Percentiles rank a stretch among this genome's conserved stretches.
Conservation (phyloP, 2,888 invertebrate genomes). For the Tricholauxania praeusta region DNA sequence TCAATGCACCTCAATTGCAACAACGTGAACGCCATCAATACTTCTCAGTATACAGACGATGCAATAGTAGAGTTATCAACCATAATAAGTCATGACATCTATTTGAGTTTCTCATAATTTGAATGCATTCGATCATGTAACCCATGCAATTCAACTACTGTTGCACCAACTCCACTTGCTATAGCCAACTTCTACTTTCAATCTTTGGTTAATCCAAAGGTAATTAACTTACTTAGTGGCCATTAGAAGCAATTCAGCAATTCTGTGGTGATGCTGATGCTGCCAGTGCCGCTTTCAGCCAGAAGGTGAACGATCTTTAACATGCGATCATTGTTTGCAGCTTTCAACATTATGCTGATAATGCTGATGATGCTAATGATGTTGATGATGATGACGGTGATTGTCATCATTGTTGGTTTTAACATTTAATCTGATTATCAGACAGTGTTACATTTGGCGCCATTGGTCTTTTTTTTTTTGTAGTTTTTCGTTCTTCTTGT, state of each 20-base stretch:
- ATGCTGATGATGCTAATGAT: background rate
- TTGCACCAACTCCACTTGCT: constrained; percentile 25
- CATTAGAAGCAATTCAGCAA: constrained; percentile 22
- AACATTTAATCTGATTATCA: constrained; percentile 6
- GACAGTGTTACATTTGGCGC: background rate
- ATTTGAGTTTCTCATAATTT: background rate
- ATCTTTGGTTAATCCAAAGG: constrained; percentile 24
- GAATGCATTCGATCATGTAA: constrained; percentile 17
- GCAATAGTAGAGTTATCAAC: background rate
- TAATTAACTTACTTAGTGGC: constrained; percentile 38
- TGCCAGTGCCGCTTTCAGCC: background rate
- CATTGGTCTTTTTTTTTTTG: background rate
- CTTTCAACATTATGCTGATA: background rate
- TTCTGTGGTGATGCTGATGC: background rate
- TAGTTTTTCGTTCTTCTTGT: background rate
- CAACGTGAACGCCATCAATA: background rate
- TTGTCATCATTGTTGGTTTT: background rate
- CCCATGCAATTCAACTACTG: constrained; percentile 29
- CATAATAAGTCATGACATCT: constrained; percentile 5
- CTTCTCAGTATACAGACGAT: background rate
- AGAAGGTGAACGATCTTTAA: constrained; percentile 37
- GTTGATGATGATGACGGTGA: constrained; percentile 6
- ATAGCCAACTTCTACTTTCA: constrained; percentile 35
- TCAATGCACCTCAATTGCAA: background rate
- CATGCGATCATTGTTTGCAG: constrained; percentile 24